Evolutionary conservation across 2,113 vertebrate genomes (phyloP), one percentile per base, ranked within the genome.

Genomic region (Gasterosteus nipponicus): DNA sequence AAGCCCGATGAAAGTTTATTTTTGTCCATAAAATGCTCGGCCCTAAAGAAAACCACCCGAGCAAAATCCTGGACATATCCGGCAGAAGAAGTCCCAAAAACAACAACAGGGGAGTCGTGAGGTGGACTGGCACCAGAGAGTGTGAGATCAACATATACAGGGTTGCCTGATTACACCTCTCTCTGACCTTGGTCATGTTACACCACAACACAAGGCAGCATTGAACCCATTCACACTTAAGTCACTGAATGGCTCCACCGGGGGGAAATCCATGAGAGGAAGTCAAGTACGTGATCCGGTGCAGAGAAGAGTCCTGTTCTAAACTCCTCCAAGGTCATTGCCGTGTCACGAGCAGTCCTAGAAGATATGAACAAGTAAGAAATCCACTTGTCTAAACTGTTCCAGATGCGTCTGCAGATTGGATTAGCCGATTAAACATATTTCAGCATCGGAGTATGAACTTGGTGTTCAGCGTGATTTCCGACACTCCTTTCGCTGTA

Each of bases 1-100:
- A 82, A 86, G 80, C 91, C 77, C 91, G 87, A 93, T 93, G 86
- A 93, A 92, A 86, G 87, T 94, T 93, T 92, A 87, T 93, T 93
- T 92, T 90, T 87, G 78, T 89, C 80, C 90, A 89, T 91, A 91
- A 93, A 93, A 89, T 86, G 87, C 86, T 85, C 69, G 54, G 82
- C 86, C 90, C 91, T 84, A 87, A 93, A 91, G 82, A 92, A 93
- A 94, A 89, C 89, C 88, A 90, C 84, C 87, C 84, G 91, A 92
- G 86, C 87, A 89, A 91, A 92, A 89, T 88, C 87, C 78, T 65
- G 89, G 73, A 92, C 89, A 56, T 88, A 89, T 93, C 86, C 82
- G 78, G 86, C 61, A 64, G 87, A 89, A 86, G 83, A 91, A 82
- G 88, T 90, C 87, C 87, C 77, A 57, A 81, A 87, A 81, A 86